Conservation (phyloP, 2,888 invertebrate species). For the Strigamia transsilvanica region DNA sequence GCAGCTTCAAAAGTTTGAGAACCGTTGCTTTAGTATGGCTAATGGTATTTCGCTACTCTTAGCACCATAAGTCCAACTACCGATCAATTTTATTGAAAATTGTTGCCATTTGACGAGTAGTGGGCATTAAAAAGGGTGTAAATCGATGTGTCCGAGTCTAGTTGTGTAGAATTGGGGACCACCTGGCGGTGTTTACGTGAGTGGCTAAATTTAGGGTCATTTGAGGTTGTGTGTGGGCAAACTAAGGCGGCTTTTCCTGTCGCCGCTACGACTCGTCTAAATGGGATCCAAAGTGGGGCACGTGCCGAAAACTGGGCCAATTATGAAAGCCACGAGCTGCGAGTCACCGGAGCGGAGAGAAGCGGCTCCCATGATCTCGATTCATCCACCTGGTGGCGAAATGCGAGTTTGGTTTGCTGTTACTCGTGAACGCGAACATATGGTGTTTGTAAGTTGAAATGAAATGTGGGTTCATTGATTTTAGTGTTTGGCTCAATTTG, state of each 20-base stretch:
- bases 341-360: neutral
- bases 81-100: no score
- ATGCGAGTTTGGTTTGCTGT: neutral
- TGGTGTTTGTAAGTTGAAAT: neutral
- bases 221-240: neutral
- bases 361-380: neutral
- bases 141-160: no score
- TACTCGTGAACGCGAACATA: neutral
- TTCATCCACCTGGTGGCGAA: neutral
- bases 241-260: constrained; percentile 1
- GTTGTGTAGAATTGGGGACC: neutral
- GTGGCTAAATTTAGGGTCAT: constrained; percentile 2
- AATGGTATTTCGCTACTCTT: no score
- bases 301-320: neutral
- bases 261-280: neutral
- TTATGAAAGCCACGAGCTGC: constrained; percentile 2
- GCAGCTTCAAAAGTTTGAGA: no score
- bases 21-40: no score
- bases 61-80: no score
- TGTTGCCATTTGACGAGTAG: no score
- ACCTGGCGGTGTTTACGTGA: neutral
- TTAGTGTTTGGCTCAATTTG: neutral
- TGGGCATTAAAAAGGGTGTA: no score
- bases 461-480: neutral
- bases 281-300: constrained; percentile 3